These are phyloP conservation scores for Apeltes quadracus DNA, from an alignment of 2,113 vertebrate species.

Conservation along the genomic window DNA sequence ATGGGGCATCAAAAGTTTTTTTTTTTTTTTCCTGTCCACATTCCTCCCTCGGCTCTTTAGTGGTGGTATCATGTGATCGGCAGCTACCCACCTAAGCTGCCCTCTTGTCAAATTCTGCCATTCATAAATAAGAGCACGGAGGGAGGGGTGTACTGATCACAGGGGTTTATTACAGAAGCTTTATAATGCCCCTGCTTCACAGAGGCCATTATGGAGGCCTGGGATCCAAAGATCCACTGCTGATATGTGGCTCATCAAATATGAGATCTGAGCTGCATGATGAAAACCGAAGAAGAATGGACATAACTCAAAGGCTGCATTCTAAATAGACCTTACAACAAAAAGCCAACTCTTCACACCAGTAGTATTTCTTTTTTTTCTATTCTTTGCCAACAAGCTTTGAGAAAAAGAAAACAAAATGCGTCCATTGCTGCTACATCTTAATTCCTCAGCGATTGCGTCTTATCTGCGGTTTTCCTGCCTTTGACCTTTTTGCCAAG, in stretches of 20 bases:
- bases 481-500: slow-evolving; percentile 46
- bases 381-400: slow-evolving; percentile 5
- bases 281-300: slow-evolving; percentile 71
- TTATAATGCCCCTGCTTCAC: slow-evolving; percentile 69
- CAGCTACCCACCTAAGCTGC: slow-evolving; percentile 65
- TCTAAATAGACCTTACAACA: slow-evolving; percentile 39
- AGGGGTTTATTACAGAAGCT: slow-evolving; percentile 73
- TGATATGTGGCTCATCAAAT: slow-evolving; percentile 69
- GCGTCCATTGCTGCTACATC: slow-evolving; percentile 35
- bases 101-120: slow-evolving; percentile 75
- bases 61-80: slow-evolving; percentile 72
- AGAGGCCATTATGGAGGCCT: slow-evolving; percentile 72
- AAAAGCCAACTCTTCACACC: slow-evolving; percentile 28
- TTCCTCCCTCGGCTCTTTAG: slow-evolving; percentile 81
- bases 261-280: slow-evolving; percentile 72
- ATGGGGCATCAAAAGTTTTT: slow-evolving; percentile 87
- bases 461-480: slow-evolving; percentile 66
- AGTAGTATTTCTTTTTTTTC: background rate
- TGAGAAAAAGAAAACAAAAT: slow-evolving; percentile 13
- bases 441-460: slow-evolving; percentile 48
- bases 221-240: slow-evolving; percentile 67
- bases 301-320: slow-evolving; percentile 52
- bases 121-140: slow-evolving; percentile 79
- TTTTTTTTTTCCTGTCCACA: slow-evolving; percentile 76
- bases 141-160: slow-evolving; percentile 65